Base-by-base conservation (phyloP, 2,113 vertebrate species). In the Phalacrocorax brasilianus region DNA sequence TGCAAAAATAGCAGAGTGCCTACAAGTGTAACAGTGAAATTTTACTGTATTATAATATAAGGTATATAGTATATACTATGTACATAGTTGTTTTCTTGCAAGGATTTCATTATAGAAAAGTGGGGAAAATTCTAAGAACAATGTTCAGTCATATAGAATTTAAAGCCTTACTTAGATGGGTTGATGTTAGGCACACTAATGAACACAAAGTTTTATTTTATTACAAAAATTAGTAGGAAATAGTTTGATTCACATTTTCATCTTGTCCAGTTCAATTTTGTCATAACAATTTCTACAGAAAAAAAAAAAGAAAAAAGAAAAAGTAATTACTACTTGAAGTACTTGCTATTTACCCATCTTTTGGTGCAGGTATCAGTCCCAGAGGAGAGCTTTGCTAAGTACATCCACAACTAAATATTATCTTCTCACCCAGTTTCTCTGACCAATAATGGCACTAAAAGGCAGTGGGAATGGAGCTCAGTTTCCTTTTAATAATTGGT, bases 161-260 rank as follows among this genome's bases (percentile, higher is more conserved):
- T 86, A 95, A 97, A 97, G 72, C 85, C 66, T 98, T 97, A 85
- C 28, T 98, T 40, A 82, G 66, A 61, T 94, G 83, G 47, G 75
- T 93, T 74, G 92, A 78, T 97, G 22, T 61, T 91, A 68, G 30
- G 5, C 8, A 30, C 74, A 33, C 6, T 76, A 62, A 53, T 33
- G 23, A 71, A 59, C 27, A 49, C 11, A 53, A 44, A 55, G 19
- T 1, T 45, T 63, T 28, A 58, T 66, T 94, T 75, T 61, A 15
- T 59, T 63, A 42, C 8, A 5, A 38, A 71, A 63, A 22, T 5
- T 17, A 45, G 15, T 35, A 78, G 8, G 8, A 84, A 71, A 49
- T 50, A 47, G 5, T 16, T 80, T 12, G 16, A 50, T 89, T 83
- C 59, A 63, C 5, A 22, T 70, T 89, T 89, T 68, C 59, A 4